These are phyloP conservation scores for Tapera naevia DNA, from an alignment of 2,797 vertebrate genomes.

Conservation along the genomic window DNA sequence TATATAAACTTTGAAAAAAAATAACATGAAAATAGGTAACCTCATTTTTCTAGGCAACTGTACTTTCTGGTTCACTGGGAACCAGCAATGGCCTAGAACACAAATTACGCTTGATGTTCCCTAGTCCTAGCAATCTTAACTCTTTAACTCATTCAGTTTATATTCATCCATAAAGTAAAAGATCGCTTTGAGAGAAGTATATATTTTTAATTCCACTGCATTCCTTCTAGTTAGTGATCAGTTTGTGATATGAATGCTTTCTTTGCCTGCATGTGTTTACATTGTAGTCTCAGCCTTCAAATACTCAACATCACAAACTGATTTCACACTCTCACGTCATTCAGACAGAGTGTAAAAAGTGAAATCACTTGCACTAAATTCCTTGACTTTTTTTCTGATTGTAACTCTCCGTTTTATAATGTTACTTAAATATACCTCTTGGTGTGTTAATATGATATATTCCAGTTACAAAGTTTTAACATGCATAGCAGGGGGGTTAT, in stretches of 20 bases:
- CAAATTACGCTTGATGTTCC: background rate
- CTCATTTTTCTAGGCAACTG: background rate
- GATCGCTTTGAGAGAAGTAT: background rate
- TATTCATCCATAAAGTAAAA: background rate
- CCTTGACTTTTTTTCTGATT: conserved; percentile 8
- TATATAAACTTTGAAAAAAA: background rate
- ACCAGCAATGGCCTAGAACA: background rate
- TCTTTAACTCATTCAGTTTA: background rate
- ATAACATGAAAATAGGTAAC: background rate
- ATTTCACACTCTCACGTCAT: background rate
- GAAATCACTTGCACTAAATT: conserved; percentile 43
- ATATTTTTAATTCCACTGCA: background rate
- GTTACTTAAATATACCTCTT: conserved; percentile 56
- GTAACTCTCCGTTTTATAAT: conserved; percentile 37
- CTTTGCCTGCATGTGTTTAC: background rate
- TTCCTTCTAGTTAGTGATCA: background rate
- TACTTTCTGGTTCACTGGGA: background rate
- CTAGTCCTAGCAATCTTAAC: background rate
- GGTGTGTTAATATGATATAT: conserved; percentile 66
- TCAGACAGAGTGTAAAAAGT: background rate
- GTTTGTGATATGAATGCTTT: background rate
- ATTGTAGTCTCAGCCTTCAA: background rate
- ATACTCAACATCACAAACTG: background rate
- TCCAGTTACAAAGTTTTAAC: conserved; percentile 67
- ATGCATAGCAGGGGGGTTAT: conserved; percentile 43